Conservation (phyloP, 2,113 vertebrate genomes). For the Channa argus region DNA sequence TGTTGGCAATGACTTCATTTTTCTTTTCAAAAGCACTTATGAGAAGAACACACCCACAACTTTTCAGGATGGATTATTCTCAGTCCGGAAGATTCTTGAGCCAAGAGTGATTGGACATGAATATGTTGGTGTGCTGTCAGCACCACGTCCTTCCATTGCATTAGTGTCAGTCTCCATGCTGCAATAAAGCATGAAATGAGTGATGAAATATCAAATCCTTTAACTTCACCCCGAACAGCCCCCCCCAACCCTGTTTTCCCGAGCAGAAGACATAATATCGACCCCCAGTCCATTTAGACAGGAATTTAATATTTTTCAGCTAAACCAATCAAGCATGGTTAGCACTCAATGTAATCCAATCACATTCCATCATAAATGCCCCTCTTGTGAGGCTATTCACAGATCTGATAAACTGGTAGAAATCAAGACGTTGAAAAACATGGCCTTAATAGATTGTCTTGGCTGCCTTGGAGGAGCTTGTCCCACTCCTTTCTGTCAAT, state of each 20-base stretch:
- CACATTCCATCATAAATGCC: conserved; percentile 75
- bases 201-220: conserved; percentile 84
- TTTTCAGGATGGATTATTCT: conserved; percentile 72
- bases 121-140: conserved; percentile 76
- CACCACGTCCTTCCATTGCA: conserved; percentile 70
- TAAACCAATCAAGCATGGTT: conserved; percentile 83
- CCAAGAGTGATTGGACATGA: conserved; percentile 69
- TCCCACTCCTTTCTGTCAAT: conserved; percentile 75
- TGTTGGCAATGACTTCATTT: conserved; percentile 65
- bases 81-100: conserved; percentile 60
- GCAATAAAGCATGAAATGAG: conserved; percentile 76
- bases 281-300: conserved; percentile 78
- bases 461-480: conserved; percentile 74
- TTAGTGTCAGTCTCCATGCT: conserved; percentile 80
- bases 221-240: conserved; percentile 30
- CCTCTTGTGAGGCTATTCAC: conserved; percentile 71
- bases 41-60: conserved; percentile 65
- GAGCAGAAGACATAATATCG: conserved; percentile 74
- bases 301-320: conserved; percentile 85
- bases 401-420: conserved; percentile 79
- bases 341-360: conserved; percentile 83
- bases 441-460: conserved; percentile 81
- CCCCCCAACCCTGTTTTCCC: conserved; percentile 46
- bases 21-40: conserved; percentile 61
- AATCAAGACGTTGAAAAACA: conserved; percentile 81